Base-by-base conservation (phyloP, 2,797 vertebrate species). In the Artibeus lituratus region DNA sequence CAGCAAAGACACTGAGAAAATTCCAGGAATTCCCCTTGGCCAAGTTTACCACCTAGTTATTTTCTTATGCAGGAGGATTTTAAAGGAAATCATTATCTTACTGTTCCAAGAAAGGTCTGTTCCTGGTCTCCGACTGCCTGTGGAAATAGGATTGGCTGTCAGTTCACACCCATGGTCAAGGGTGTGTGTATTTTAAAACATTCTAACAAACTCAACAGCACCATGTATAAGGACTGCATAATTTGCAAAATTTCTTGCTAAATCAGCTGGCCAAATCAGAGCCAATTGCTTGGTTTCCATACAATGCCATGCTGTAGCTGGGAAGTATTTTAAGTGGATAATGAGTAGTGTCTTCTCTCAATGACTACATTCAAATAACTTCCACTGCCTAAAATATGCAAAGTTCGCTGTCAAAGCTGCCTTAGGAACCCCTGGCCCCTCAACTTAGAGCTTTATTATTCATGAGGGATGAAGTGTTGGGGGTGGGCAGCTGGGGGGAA, bases 261-360 rank as follows among this genome's bases (percentile, higher is more conserved):
- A 92, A 93, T 97, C 95, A 96, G 96, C 95, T 96, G 95, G 92
- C 92, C 96, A 97, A 97, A 94, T 39, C 90, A 91, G 59, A 97
- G 91, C 80, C 91, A 87, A 94, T 95, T 95, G 82, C 84, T 96
- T 95, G 96, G 95, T 95, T 86, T 95, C 49, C 1, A 1, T 78
- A 91, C 87, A 95, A 42, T 24, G 37, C 55, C 21, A 77, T 55
- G 35, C 62, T 96, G 78, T 70, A 77, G 37, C 59, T 7, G 7
- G 95, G 85, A 97, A 96, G 94, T 94, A 92, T 96, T 96, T 96
- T 98, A 98, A 97, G 94, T 97, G 96, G 96, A 94, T 97, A 97
- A 97, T 96, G 86, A 94, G 83, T 93, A 87, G 86, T 94, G 87
- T 97, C 70, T 93, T 85, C 93, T 94, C 92, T 93, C 95, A 94